These are phyloP conservation scores for Euphydryas editha DNA, from an alignment of 2,888 invertebrate species.

Conservation along the genomic window DNA sequence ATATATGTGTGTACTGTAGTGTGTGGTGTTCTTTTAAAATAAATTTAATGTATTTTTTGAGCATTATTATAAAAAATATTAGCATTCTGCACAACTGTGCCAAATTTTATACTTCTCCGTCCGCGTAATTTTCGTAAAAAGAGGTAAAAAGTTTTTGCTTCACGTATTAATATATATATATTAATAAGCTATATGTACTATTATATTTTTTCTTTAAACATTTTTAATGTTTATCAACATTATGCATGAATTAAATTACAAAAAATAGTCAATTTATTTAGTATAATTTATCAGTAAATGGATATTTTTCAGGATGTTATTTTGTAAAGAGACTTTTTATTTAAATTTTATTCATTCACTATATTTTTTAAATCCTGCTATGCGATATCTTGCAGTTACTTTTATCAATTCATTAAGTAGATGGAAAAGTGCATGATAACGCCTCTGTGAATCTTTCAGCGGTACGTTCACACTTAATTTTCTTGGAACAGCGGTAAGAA, in stretches of 20 bases:
- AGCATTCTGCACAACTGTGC: too few species aligned
- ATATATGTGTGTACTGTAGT: too few species aligned
- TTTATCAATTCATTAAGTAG: slow-evolving; percentile 26
- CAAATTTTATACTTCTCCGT: too few species aligned
- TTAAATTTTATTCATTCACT: background rate
- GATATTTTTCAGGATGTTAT: background rate
- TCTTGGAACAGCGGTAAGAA: slow-evolving; percentile 80
- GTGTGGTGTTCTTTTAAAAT: too few species aligned
- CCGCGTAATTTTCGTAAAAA: too few species aligned
- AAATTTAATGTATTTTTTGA: too few species aligned
- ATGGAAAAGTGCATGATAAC: slow-evolving; percentile 52
- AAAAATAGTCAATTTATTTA: background rate
- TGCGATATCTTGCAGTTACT: slow-evolving; percentile 10
- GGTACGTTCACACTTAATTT: slow-evolving; percentile 82
- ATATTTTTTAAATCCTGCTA: background rate
- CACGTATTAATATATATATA: too few species aligned
- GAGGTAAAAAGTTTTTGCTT: too few species aligned
- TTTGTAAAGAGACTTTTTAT: background rate
- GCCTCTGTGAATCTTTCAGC: slow-evolving; percentile 67
- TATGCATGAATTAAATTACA: background rate
- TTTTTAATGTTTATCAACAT: too few species aligned
- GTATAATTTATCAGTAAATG: background rate
- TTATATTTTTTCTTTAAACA: too few species aligned
- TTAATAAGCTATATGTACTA: too few species aligned
- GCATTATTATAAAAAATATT: too few species aligned